Percentiles rank a stretch among this genome's conserved stretches.
These are phyloP conservation scores for Creontiades dilutus DNA, from an alignment of 2,888 invertebrate genomes.

Conservation along the genomic window DNA sequence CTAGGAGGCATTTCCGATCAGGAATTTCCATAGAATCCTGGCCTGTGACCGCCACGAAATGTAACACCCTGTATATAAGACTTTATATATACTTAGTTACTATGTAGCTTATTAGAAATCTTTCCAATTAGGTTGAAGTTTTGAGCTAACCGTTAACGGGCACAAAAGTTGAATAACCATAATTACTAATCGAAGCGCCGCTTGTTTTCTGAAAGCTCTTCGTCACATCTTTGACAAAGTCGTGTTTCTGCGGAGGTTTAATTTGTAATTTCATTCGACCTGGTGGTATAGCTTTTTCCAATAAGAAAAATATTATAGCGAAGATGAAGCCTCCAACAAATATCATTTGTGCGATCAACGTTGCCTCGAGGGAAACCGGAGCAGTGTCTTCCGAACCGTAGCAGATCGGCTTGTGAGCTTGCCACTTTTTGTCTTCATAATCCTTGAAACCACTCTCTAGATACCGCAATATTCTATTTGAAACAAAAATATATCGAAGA, in stretches of 20 bases:
- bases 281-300: slow-evolving; percentile 37
- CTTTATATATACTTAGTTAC: no score
- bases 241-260: background rate
- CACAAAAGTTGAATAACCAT: no score
- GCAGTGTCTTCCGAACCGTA: slow-evolving; percentile 71
- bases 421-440: slow-evolving; percentile 73
- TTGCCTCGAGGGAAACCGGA: slow-evolving; percentile 70
- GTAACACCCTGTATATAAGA: no score
- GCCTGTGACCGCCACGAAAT: no score
- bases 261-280: background rate
- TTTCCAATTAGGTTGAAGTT: no score
- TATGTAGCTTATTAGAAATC: no score
- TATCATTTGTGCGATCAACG: slow-evolving; percentile 71
- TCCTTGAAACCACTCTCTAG: slow-evolving; percentile 71
- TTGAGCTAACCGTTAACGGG: no score
- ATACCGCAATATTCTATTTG: slow-evolving; percentile 72
- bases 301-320: slow-evolving; percentile 45
- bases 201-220: no score
- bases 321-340: slow-evolving; percentile 60
- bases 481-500: background rate
- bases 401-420: slow-evolving; percentile 74
- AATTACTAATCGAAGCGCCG: no score
- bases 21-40: no score
- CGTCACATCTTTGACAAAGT: no score
- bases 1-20: no score